Base-by-base conservation (phyloP, 2,113 vertebrate species). In the Anolis sagrei region DNA sequence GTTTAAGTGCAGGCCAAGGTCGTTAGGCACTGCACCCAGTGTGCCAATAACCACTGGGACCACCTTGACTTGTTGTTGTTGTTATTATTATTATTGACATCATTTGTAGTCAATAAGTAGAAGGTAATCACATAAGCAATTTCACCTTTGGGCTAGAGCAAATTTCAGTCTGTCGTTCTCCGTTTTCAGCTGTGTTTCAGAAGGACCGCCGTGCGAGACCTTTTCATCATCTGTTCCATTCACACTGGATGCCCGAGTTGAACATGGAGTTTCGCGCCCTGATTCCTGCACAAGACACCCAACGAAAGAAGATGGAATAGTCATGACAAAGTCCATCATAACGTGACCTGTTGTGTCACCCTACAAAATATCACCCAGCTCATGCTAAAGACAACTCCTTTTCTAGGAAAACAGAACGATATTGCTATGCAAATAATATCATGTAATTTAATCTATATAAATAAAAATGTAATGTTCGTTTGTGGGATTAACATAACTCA, bases 191-290 rank as follows among this genome's bases (percentile, higher is more conserved):
- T 97, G 95, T 0, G 96, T 89, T 66, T 97, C 96, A 0, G 97
- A 95, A 1, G 98, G 96, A 25, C 95, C 92, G 0, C 95, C 95
- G 0, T 98, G 96, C 0, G 95, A 98, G 51, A 98, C 98, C 86
- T 99, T 99, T 89, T 99, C 98, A 23, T 99, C 99, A 0, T 99
- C 98, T 0, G 99, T 99, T 49, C 99, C 99, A 0, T 99, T 99
- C 69, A 99, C 94, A n/a, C 98, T 99, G 76, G 98, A 98, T 0
- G 98, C 97, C 95, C 97, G 97, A 86, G 97, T 96, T 72, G 96
- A 94, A 79, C 96, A 95, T 0, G 97, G 97, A 5, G 97, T 98
- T 89, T 98, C 97, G 32, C 96, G 94, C 78, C 97, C 97, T 44
- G 97, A 97, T 91, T 97, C 98, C 97, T 96, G 94, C 68, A 88